These are phyloP conservation scores for Xestia rhomboidea DNA, from an alignment of 2,888 invertebrate species.

Conservation along the genomic window DNA sequence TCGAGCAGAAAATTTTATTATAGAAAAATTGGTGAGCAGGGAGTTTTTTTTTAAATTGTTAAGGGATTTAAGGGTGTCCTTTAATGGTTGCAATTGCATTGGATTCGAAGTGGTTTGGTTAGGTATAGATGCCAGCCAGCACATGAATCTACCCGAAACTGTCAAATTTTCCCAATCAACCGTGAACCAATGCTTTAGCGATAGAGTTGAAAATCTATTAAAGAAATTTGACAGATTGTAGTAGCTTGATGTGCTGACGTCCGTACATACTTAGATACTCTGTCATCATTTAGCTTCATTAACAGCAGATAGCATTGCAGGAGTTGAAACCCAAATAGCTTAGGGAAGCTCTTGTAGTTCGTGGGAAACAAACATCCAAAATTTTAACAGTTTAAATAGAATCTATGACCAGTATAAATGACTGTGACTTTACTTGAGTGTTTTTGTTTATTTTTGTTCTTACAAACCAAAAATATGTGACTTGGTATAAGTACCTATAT, in stretches of 20 bases:
- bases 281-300: background rate
- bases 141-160: too few relatives aligned
- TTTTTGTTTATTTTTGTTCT: background rate
- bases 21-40: slow-evolving; percentile 15
- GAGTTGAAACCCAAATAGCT: background rate
- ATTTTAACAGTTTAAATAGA: background rate
- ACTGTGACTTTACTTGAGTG: background rate
- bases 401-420: background rate
- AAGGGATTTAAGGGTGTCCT: background rate
- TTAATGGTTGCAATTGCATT: background rate
- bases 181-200: too few relatives aligned
- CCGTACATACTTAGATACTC: background rate
- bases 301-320: background rate
- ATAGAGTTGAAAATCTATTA: too few relatives aligned
- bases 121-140: background rate
- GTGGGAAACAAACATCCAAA: background rate
- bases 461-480: background rate
- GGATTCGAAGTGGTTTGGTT: background rate
- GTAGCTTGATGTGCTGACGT: too few relatives aligned
- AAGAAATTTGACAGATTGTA: too few relatives aligned
- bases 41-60: slow-evolving; percentile 20
- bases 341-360: background rate
- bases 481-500: background rate
- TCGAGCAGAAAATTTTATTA: slow-evolving; percentile 32
- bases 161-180: too few relatives aligned